Evolutionary conservation across 2,888 invertebrate species (phyloP).

Genomic region (Syritta pipiens): DNA sequence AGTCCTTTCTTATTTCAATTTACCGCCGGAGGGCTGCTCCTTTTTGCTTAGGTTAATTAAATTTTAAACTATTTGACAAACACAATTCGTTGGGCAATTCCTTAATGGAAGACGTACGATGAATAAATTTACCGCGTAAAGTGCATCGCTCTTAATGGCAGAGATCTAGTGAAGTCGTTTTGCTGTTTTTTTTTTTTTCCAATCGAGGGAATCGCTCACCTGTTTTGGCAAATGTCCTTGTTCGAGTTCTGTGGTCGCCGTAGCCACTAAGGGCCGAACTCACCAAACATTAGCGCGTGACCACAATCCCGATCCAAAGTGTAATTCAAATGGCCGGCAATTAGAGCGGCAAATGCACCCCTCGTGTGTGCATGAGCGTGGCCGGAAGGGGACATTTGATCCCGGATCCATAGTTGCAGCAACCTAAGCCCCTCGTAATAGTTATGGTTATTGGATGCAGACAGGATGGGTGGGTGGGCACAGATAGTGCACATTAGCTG

Average conservation of each 20-base stretch:
- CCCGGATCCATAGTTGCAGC: slow-evolving; percentile 16
- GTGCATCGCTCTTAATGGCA: slow-evolving; percentile 8
- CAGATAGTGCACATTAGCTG: slow-evolving; percentile 39
- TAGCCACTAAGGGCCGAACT: slow-evolving; percentile 36
- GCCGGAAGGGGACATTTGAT: slow-evolving; percentile 44
- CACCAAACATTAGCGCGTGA: slow-evolving; percentile 58
- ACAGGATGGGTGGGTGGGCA: background rate
- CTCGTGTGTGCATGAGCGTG: slow-evolving; percentile 20
- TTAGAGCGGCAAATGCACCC: slow-evolving; percentile 73
- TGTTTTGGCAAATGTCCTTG: slow-evolving; percentile 24
- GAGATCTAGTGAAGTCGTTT: background rate
- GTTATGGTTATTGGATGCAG: slow-evolving; percentile 54
- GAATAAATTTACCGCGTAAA: background rate
- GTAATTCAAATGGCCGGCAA: slow-evolving; percentile 75
- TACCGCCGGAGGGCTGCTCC: background rate
- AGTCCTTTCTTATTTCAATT: background rate
- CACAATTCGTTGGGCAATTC: background rate
- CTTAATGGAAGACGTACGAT: background rate
- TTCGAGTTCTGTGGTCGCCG: slow-evolving; percentile 13
- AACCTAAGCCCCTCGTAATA: slow-evolving; percentile 43
- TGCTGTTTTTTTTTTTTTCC: background rate
- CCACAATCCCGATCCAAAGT: slow-evolving; percentile 44
- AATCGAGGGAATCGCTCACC: slow-evolving; percentile 3
- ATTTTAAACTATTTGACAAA: slow-evolving; percentile 35
- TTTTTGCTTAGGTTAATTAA: slow-evolving; percentile 7